Percentiles rank a stretch among this genome's conserved stretches.
Conservation (phyloP, 2,113 vertebrate species). For the Recurvirostra avosetta region DNA sequence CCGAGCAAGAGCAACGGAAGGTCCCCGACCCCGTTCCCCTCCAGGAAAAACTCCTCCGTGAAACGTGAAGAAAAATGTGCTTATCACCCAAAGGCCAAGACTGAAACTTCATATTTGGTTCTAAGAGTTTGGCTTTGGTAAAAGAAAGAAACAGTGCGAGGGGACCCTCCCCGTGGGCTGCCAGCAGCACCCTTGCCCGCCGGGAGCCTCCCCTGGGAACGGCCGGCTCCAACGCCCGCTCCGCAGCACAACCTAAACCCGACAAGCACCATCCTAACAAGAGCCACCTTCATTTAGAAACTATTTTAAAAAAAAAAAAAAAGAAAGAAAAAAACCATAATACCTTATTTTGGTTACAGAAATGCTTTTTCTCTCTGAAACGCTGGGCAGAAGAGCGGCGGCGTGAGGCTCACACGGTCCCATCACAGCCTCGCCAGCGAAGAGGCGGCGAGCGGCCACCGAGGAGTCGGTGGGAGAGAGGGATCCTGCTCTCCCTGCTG, state of each 20-base stretch:
- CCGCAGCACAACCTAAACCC: background rate
- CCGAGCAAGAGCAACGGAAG: background rate
- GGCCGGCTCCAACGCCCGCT: background rate
- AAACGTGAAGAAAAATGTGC: background rate
- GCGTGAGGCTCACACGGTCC: background rate
- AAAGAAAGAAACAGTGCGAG: background rate
- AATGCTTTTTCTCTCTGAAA: background rate
- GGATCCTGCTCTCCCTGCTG: too few species aligned
- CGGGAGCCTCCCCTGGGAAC: background rate
- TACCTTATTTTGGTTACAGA: background rate
- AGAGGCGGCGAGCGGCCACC: background rate
- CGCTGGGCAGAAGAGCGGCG: background rate
- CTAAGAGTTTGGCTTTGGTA: conserved; percentile 54
- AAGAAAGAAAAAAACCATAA: background rate
- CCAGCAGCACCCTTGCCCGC: background rate
- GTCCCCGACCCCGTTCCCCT: background rate
- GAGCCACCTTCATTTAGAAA: background rate
- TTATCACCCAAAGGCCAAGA: conserved; percentile 25
- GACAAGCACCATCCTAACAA: fast-evolving
- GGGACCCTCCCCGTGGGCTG: background rate
- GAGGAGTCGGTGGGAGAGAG: background rate
- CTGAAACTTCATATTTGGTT: conserved; percentile 36
- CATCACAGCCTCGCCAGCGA: background rate
- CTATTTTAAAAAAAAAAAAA: background rate
- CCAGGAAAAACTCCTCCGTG: background rate